A percentile compares a stretch with the other conserved stretches of the same genome.
Conservation (phyloP, 1,140 invertebrate genomes). For the Drosophila repletoides region DNA sequence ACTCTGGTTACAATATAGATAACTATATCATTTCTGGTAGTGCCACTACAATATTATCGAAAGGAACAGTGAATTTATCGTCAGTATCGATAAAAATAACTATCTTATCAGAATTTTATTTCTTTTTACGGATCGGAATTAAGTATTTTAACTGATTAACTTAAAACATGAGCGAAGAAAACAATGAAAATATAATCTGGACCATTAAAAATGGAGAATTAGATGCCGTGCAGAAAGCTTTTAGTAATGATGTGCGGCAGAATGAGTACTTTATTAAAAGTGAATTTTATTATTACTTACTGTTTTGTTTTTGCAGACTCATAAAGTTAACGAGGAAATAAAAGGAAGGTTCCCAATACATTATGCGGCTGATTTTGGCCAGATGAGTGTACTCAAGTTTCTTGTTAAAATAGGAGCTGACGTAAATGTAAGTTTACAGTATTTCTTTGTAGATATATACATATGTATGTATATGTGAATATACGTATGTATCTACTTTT, state of each 20-base stretch:
- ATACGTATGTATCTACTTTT: constrained; percentile 2
- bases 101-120: constrained; percentile 6
- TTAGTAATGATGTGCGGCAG: constrained; percentile 87
- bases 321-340: constrained; percentile 93
- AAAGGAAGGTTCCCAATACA: constrained; percentile 93
- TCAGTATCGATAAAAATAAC: constrained; percentile 12
- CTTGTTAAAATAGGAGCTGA: constrained; percentile 94
- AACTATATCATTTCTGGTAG: neutral
- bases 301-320: constrained; percentile 82
- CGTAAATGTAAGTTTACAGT: constrained; percentile 87
- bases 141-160: neutral
- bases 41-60: neutral
- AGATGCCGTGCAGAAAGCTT: constrained; percentile 93
- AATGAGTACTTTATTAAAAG: neutral
- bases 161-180: constrained; percentile 58
- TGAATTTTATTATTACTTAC: constrained; percentile 17
- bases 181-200: constrained; percentile 68
- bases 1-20: too few relatives aligned
- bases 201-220: constrained; percentile 97
- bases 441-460: neutral
- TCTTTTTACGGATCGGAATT: constrained; percentile 13
- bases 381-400: constrained; percentile 94
- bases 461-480: neutral
- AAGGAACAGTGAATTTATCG: neutral
- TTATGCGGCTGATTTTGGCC: constrained; percentile 98